phyloP scores from a whole-genome alignment of 1,140 invertebrate species.

The Pseudomyrmex gracilis region DNA sequence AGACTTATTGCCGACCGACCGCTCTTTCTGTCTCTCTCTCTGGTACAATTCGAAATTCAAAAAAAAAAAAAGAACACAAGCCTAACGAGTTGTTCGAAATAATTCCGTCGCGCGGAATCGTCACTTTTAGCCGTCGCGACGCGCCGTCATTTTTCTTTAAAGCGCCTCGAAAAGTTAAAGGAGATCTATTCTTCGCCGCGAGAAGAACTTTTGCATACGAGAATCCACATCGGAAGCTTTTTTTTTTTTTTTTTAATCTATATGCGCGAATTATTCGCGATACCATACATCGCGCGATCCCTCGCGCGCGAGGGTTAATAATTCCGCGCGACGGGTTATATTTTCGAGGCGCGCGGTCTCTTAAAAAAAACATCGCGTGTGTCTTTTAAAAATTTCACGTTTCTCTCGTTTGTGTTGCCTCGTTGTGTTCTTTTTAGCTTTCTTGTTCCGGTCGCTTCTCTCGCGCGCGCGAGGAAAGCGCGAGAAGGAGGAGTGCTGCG shows the following conservation, averaged over 20 bases:
- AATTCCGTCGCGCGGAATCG: constrained; percentile 9
- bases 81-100: constrained; percentile 31
- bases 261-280: too few relatives aligned
- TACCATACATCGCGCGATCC: too few relatives aligned
- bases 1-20: constrained; percentile 34
- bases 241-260: too few relatives aligned
- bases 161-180: neutral
- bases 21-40: too few relatives aligned
- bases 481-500: too few relatives aligned
- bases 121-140: constrained; percentile 22
- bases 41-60: too few relatives aligned
- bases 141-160: constrained; percentile 11
- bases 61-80: neutral
- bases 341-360: too few relatives aligned
- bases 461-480: neutral
- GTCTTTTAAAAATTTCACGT: too few relatives aligned
- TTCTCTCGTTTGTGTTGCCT: neutral
- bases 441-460: neutral
- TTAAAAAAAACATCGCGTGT: too few relatives aligned
- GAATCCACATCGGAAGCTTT: too few relatives aligned
- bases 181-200: neutral
- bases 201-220: neutral
- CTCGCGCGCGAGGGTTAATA: too few relatives aligned
- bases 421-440: neutral
- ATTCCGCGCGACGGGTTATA: too few relatives aligned